phyloP scores from a whole-genome alignment of 53 echinoderm and acorn worm genomes.

The Henricia sp. region DNA sequence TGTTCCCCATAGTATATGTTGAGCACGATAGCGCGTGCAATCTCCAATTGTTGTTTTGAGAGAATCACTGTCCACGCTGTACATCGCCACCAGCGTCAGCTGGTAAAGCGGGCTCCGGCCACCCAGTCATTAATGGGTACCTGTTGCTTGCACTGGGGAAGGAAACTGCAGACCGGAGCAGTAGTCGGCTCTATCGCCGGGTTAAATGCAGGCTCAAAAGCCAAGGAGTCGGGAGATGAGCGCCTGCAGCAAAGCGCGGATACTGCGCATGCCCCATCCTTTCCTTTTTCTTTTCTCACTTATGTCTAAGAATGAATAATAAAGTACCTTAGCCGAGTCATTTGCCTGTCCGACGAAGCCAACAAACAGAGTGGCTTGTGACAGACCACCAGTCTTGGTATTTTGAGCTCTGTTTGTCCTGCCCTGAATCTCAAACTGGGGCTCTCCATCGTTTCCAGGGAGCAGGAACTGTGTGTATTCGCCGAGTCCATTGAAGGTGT shows the following conservation, averaged over 20 bases:
- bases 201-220: too few species aligned
- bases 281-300: background rate
- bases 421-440: constrained; percentile 73
- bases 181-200: too few species aligned
- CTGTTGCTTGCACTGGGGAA: too few species aligned
- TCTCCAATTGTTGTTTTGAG: too few species aligned
- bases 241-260: background rate
- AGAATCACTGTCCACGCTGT: too few species aligned
- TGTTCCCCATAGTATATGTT: too few species aligned
- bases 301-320: background rate
- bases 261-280: background rate
- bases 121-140: too few species aligned
- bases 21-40: too few species aligned
- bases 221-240: background rate
- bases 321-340: background rate
- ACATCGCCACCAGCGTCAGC: too few species aligned
- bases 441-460: constrained; percentile 3
- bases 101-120: too few species aligned
- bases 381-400: constrained; percentile 28
- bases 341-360: constrained; percentile 67
- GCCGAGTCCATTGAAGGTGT: constrained; percentile 60
- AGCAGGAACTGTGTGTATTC: constrained; percentile 73
- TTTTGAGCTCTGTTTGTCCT: constrained; percentile 57
- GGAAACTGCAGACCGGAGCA: too few species aligned
- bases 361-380: constrained; percentile 68